A percentile compares a stretch with the other conserved stretches of the same genome.
These are phyloP conservation scores for Lipophrys pholis DNA, from an alignment of 2,113 vertebrate genomes.

Conservation along the genomic window DNA sequence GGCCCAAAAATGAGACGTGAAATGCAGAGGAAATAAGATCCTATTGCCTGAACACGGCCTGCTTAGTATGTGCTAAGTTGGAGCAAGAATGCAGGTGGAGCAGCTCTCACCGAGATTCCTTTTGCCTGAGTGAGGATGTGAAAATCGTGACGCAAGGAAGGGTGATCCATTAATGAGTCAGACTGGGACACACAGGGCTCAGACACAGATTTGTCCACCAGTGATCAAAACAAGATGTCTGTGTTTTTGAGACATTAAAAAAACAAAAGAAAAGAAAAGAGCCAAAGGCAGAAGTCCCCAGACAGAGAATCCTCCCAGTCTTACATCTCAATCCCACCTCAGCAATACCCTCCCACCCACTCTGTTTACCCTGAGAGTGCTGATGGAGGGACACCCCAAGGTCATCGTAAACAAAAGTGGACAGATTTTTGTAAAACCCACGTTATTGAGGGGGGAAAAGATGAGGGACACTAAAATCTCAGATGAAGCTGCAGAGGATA, in stretches of 20 bases:
- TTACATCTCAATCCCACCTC: constrained; percentile 15
- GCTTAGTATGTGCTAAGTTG: too few relatives aligned
- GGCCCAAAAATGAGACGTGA: background rate
- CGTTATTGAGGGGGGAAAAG: constrained; percentile 45
- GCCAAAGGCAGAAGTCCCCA: constrained; percentile 36
- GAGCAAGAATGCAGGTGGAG: background rate
- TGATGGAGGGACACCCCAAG: constrained; percentile 59
- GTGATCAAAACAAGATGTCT: constrained; percentile 34
- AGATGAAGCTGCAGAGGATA: background rate
- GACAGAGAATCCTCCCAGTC: constrained; percentile 44
- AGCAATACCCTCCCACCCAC: constrained; percentile 36
- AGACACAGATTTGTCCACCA: constrained; percentile 67
- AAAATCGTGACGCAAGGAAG: constrained; percentile 49
- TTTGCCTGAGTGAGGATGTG: constrained; percentile 32
- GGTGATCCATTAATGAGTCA: constrained; percentile 60
- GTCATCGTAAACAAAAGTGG: constrained; percentile 57
- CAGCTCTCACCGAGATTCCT: constrained; percentile 32
- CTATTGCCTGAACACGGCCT: background rate
- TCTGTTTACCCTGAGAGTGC: constrained; percentile 51
- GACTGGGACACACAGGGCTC: constrained; percentile 39
- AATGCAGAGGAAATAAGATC: background rate
- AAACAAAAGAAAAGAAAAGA: too few relatives aligned
- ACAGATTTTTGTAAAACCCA: constrained; percentile 13
- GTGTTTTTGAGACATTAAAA: constrained; percentile 4
- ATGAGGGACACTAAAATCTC: background rate